These are phyloP conservation scores for Rhyacichthys aspro DNA, from an alignment of 2,797 vertebrate genomes.

Conservation along the genomic window DNA sequence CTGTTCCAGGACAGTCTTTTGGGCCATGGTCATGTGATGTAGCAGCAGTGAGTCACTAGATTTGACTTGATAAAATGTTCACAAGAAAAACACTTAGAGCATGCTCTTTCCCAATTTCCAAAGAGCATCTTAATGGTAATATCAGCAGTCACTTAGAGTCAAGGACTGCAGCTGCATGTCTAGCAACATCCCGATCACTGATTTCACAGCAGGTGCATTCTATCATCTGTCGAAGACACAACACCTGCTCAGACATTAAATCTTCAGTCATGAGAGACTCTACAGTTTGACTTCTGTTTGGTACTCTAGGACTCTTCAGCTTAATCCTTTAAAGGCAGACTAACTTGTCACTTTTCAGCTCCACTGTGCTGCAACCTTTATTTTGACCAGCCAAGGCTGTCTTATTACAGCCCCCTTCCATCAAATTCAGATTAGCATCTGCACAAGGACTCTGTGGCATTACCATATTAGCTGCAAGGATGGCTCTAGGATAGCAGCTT, in stretches of 20 bases:
- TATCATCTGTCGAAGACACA: constrained; percentile 38
- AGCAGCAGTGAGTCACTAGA: no score
- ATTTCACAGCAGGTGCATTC: constrained; percentile 48
- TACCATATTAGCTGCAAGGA: constrained; percentile 46
- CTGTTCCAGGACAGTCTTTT: no score
- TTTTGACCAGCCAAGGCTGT: constrained; percentile 53
- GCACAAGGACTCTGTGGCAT: constrained; percentile 42
- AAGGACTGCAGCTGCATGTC: constrained; percentile 26
- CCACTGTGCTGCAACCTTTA: constrained; percentile 50
- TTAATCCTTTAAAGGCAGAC: constrained; percentile 28
- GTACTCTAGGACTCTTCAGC: constrained; percentile 3
- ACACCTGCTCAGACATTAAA: constrained; percentile 45
- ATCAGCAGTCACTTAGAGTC: constrained; percentile 5
- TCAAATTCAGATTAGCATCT: constrained; percentile 55
- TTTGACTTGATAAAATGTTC: not conserved
- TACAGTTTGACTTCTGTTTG: constrained; percentile 30
- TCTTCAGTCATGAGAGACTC: constrained; percentile 13
- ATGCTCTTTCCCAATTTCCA: not conserved
- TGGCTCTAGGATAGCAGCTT: constrained; percentile 11
- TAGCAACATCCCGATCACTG: constrained; percentile 27
- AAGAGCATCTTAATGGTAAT: constrained; percentile 16
- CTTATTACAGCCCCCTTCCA: constrained; percentile 39
- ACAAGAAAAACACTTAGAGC: not conserved
- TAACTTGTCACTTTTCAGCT: constrained; percentile 56
- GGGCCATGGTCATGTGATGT: no score